These are phyloP conservation scores for Clarias macrocephalus DNA, from an alignment of 2,113 vertebrate species.

Conservation along the genomic window DNA sequence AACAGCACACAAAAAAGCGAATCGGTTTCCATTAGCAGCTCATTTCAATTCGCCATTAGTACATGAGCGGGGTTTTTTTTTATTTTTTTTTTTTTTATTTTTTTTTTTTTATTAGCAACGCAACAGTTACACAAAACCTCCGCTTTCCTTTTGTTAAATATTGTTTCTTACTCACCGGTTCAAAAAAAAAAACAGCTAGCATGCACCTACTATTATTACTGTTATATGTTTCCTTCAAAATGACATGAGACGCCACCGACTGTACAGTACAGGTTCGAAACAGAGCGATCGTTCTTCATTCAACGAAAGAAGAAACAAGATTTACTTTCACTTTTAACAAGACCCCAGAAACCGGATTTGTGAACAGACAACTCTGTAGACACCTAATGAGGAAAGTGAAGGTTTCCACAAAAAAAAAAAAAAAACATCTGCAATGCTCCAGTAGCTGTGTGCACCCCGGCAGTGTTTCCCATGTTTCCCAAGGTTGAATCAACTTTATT, in stretches of 20 bases:
- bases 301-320: not conserved
- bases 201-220: not conserved
- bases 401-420: not conserved
- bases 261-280: not conserved
- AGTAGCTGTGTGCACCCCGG: not conserved
- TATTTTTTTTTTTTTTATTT: not conserved
- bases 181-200: not conserved
- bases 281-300: not conserved
- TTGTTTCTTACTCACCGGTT: not conserved
- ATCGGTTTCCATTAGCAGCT: not conserved
- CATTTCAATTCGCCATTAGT: not conserved
- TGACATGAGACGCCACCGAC: not conserved
- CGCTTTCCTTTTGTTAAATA: not conserved
- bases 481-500: not conserved
- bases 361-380: not conserved
- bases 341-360: not conserved
- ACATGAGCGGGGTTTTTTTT: too few relatives aligned
- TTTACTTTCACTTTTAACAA: not conserved
- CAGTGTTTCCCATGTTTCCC: not conserved
- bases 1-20: not conserved
- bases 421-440: not conserved
- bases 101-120: not conserved
- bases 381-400: not conserved
- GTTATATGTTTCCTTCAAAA: not conserved
- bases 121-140: not conserved